Conservation (phyloP, 2,888 invertebrate genomes). For the Meliscaeva auricollis region DNA sequence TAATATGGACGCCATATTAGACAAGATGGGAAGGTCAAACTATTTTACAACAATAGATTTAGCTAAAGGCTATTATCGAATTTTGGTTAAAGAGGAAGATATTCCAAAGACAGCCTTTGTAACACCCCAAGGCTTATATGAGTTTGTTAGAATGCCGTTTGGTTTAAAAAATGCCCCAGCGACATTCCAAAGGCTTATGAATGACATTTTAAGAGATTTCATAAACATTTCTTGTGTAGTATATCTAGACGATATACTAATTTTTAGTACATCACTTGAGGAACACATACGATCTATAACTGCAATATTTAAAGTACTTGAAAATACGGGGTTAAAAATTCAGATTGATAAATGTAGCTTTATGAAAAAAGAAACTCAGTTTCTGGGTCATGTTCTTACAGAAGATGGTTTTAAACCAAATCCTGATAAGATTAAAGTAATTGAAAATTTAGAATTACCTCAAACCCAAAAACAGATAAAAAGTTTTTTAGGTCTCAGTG, state of each 20-base stretch:
- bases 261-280: constrained; percentile 39
- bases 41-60: constrained; percentile 66
- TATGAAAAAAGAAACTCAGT: constrained; percentile 42
- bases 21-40: constrained; percentile 45
- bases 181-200: not conserved
- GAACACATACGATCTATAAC: constrained; percentile 32
- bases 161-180: not conserved
- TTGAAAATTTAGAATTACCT: constrained; percentile 54
- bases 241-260: constrained; percentile 48
- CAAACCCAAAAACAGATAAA: constrained; percentile 84
- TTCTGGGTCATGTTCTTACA: constrained; percentile 11
- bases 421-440: constrained; percentile 3
- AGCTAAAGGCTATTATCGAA: constrained; percentile 51
- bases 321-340: not conserved
- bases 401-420: constrained; percentile 59
- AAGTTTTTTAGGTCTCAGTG: constrained; percentile 32
- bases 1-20: constrained; percentile 58
- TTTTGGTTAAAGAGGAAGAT: constrained; percentile 9
- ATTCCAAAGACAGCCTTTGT: not conserved
- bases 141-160: not conserved
- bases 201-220: constrained; percentile 44
- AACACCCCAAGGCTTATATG: not conserved
- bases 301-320: constrained; percentile 38
- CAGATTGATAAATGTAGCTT: constrained; percentile 27
- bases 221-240: constrained; percentile 44